Conservation (phyloP, 2,113 vertebrate genomes). For the Austrofundulus limnaeus region DNA sequence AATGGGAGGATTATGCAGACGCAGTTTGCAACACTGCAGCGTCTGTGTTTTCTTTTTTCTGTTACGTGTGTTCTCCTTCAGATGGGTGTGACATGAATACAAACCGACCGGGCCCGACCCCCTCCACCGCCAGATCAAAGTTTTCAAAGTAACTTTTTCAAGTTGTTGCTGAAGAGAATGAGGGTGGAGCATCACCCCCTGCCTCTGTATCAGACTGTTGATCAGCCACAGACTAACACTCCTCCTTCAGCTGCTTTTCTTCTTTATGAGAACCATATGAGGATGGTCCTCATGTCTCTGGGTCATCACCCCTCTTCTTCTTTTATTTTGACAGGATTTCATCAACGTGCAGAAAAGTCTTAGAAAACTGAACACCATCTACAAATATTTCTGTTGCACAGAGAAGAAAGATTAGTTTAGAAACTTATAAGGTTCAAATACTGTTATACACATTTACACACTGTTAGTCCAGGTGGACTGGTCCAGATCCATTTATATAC, state of each 20-base stretch:
- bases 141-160: constrained; percentile 22
- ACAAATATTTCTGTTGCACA: background rate
- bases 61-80: background rate
- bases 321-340: background rate
- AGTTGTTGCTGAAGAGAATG: background rate
- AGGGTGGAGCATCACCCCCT: background rate
- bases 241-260: background rate
- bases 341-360: background rate
- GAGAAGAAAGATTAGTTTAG: too few relatives aligned
- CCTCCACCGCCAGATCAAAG: constrained; percentile 1
- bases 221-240: background rate
- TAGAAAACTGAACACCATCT: background rate
- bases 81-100: constrained; percentile 16
- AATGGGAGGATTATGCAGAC: constrained; percentile 65
- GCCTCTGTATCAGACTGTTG: background rate
- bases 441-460: too few relatives aligned
- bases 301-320: background rate
- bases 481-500: too few relatives aligned
- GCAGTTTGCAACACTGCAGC: constrained; percentile 45
- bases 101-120: background rate
- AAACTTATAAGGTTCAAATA: too few relatives aligned
- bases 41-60: constrained; percentile 41
- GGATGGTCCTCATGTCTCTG: accelerated
- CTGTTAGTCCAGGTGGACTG: too few relatives aligned
- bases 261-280: constrained; percentile 4